These are phyloP conservation scores for Oreotrochilus melanogaster DNA, from an alignment of 2,113 vertebrate species.

Conservation along the genomic window DNA sequence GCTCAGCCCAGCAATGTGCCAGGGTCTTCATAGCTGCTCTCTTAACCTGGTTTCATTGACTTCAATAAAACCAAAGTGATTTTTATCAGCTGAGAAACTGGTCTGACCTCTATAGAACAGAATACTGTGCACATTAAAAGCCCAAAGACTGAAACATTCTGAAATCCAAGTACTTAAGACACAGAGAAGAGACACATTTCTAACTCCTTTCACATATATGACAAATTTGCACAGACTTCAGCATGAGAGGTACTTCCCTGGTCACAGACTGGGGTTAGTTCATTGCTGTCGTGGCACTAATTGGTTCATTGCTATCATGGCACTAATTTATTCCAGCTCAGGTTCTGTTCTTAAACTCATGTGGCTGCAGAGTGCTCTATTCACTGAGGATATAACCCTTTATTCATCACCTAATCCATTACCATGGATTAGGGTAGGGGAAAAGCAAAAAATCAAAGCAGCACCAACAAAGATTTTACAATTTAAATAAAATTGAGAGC, in stretches of 20 bases:
- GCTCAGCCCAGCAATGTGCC: background rate
- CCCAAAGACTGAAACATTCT: background rate
- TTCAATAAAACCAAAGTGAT: background rate
- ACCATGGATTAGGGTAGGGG: background rate
- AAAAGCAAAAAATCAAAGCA: background rate
- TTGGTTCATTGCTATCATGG: background rate
- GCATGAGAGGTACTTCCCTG: background rate
- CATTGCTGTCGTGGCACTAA: background rate
- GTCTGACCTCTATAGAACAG: background rate
- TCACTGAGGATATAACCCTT: too few species aligned
- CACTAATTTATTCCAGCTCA: background rate
- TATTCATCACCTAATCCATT: background rate
- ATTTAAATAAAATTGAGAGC: background rate
- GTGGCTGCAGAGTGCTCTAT: background rate
- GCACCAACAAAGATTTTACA: constrained; percentile 14
- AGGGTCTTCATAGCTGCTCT: background rate
- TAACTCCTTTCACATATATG: background rate
- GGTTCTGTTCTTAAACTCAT: background rate
- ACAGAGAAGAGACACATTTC: background rate
- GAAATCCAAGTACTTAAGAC: background rate
- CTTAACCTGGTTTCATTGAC: background rate
- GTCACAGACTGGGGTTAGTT: background rate
- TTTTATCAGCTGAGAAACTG: constrained; percentile 33
- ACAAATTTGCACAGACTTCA: background rate
- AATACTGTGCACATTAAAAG: background rate